Base-by-base conservation (phyloP, 37 sponge, comb jelly and placozoan species). In the Cliona cf. orientalis region DNA sequence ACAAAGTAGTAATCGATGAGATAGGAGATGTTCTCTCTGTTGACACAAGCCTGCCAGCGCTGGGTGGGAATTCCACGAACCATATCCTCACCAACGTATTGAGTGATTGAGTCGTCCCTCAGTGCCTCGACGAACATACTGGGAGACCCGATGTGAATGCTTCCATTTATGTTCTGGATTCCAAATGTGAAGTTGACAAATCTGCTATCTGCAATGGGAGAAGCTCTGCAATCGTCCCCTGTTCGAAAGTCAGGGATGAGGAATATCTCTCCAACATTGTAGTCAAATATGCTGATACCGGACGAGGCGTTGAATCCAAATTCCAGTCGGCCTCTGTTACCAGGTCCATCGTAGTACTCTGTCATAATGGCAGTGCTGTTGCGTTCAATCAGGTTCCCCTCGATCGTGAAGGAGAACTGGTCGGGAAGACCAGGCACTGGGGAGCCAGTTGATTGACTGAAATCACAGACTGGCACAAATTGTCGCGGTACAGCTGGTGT, bases 1-100 rank as follows among this genome's bases (percentile, higher is more conserved):
- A 76, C 43, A 46, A 82, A 86, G 57, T 86, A 91, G 56, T 82
- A 91, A 42, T 91, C 83, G 14, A 75, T n/a, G 3, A 32, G 31
- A 37, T 58, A 91, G 31, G 87, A 75, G 11, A 5, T 31, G 66
- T 68, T 76, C 23, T 19, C 57, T 6, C 28, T 14, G 34, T 29
- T 28, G 12, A 69, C 31, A 40, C 87, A 86, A 45, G 82, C 25
- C 58, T 82, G 82, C 86, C 87, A 91, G 56, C 49, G 82, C 21
- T 83, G 28, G 25, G 38, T 34, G 3, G 73, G 79, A 0, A 91
- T 78, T 7, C 87, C 91, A 53, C 87, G 41, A 11, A 85, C 39
- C 3, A 23, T 29, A 9, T 71, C 70, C 11, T 34, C 25, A 2
- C 91, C 91, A 3, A 82, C 21, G 49, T 82, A 86, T 0, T 5